Base-by-base conservation (phyloP, 2,888 invertebrate genomes). In the Amblyjoppa proteus region DNA sequence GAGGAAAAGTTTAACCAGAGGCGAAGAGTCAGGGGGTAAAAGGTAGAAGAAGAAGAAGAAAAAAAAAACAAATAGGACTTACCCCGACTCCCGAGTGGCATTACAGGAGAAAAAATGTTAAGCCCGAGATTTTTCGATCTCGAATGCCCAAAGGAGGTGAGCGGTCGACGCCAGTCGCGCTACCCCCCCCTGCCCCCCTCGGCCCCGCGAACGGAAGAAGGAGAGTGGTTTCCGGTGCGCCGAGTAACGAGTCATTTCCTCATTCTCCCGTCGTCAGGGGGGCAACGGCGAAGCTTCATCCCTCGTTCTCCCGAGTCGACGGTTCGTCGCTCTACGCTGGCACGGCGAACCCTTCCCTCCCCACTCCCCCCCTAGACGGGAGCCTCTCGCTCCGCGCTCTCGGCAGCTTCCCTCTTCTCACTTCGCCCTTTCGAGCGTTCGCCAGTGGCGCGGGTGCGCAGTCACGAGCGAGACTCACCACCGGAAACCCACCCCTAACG, bases 221-320 rank as follows among this genome's bases (percentile, higher is more conserved):
- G 84, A 87, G 87, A 85, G 87, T 87, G 91, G 92, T 91, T 92
- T 92, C 92, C 92, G 92, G 92, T 90, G 89, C 90, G 89, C 89
- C 87, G 88, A 89, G 89, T 92, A 92, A 93, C 92, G 92, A 92
- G 91, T 92, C 92, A 92, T 91, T 92, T 92, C 92, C 92, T 88
- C 87, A 84, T 87, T 78, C 86, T 83, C 87, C 78, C 79, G 64
- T 64, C 82, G 38, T 53, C 76, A 13, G 49, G 75, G 61, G 45
- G 28, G 25, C 28, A 38, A 41, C 6, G 28, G 20, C 45, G 53
- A 68, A 75, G 70, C 51, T 51, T 34, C 28, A 31, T 64, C 34
- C 61, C 77, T 66, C 56, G 64, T 82, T 61, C 78, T 49, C 74
- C 49, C 53, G 66, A 71, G 75, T 58, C 38, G 78, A 74, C n/a